phyloP scores from a whole-genome alignment of 1,140 invertebrate species.

The Pemphigus obesinymphae region DNA sequence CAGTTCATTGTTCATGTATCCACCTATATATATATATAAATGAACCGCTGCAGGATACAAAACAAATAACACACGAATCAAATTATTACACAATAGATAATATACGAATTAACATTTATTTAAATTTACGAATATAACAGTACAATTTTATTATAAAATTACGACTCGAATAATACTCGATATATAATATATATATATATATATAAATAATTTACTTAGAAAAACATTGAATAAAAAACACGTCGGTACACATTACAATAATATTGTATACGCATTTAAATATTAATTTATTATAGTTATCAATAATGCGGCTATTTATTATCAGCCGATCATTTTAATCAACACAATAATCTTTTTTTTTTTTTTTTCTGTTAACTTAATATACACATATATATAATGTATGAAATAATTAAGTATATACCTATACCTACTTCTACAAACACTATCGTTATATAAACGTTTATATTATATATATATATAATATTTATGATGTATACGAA shows the following conservation, averaged over 20 bases:
- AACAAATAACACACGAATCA: neutral
- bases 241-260: neutral
- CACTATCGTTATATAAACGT: too few relatives aligned
- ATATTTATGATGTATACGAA: neutral
- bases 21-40: too few relatives aligned
- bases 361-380: neutral
- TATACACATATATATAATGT: too few relatives aligned
- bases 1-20: too few relatives aligned
- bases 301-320: too few relatives aligned
- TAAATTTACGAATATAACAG: neutral
- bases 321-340: neutral
- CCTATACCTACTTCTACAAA: too few relatives aligned
- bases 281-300: too few relatives aligned
- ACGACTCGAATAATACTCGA: too few relatives aligned
- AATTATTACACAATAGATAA: slow-evolving; percentile 17
- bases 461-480: neutral
- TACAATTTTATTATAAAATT: slow-evolving; percentile 29
- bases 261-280: too few relatives aligned
- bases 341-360: neutral
- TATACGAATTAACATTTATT: slow-evolving; percentile 23
- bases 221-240: neutral
- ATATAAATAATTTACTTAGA: neutral
- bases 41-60: too few relatives aligned
- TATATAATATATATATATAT: too few relatives aligned
- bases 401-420: too few relatives aligned